Conservation (phyloP, 2,888 invertebrate species). For the Cerastoderma edule region DNA sequence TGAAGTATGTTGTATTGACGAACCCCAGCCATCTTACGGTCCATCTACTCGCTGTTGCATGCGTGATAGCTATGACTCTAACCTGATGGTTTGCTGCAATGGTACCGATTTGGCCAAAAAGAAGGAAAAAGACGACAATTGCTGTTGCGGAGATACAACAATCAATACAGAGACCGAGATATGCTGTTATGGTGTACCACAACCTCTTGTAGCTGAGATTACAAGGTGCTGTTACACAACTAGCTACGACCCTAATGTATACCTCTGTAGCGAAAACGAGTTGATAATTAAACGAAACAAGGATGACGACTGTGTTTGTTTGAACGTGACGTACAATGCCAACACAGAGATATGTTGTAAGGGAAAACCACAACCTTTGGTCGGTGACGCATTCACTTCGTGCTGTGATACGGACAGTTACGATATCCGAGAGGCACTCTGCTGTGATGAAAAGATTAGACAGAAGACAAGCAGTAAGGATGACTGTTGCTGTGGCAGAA, state of each 20-base stretch:
- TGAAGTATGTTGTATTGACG: conserved; percentile 46
- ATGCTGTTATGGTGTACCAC: conserved; percentile 44
- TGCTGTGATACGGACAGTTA: conserved; percentile 44
- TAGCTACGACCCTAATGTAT: conserved; percentile 39
- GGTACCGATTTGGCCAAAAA: conserved; percentile 34
- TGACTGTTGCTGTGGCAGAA: conserved; percentile 49
- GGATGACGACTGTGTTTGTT: conserved; percentile 52
- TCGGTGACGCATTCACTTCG: conserved; percentile 36
- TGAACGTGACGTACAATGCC: conserved; percentile 40
- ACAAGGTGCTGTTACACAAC: conserved; percentile 42
- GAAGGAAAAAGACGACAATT: conserved; percentile 29
- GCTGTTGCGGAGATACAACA: conserved; percentile 47
- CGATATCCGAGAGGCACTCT: conserved; percentile 33
- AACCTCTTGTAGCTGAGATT: conserved; percentile 37
- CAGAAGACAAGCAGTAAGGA: conserved; percentile 35
- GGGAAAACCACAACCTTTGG: conserved; percentile 25
- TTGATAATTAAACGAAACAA: conserved; percentile 36
- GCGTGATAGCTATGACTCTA: conserved; percentile 41
- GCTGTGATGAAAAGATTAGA: conserved; percentile 49
- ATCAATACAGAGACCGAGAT: conserved; percentile 35
- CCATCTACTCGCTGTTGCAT: conserved; percentile 39
- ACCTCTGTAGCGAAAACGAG: conserved; percentile 27
- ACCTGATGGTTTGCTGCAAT: conserved; percentile 38
- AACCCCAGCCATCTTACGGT: conserved; percentile 37
- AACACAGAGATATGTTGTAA: conserved; percentile 54